Percentiles rank a stretch among this genome's conserved stretches.
Evolutionary conservation across 2,113 vertebrate genomes (phyloP).

Genomic region (Eublepharis macularius): DNA sequence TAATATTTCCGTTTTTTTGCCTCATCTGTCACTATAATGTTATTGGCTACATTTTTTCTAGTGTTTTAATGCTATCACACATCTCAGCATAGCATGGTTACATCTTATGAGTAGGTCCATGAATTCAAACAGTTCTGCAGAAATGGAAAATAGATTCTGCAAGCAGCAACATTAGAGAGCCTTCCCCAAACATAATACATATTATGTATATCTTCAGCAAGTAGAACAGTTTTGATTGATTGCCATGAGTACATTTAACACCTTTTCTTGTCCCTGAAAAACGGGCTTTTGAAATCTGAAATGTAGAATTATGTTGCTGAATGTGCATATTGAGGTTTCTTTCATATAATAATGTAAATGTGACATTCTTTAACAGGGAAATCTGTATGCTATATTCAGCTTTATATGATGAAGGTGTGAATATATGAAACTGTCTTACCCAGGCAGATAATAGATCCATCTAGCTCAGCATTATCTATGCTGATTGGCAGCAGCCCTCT

Average conservation of each 20-base stretch:
- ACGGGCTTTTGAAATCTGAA: background rate
- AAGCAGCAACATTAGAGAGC: background rate
- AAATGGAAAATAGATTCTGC: background rate
- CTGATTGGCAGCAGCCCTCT: no score
- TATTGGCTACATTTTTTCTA: slow-evolving; percentile 2
- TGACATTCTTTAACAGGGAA: background rate
- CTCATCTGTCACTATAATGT: background rate
- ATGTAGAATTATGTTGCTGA: background rate
- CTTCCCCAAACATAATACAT: background rate
- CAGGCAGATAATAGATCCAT: no score
- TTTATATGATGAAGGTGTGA: background rate
- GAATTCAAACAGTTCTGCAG: background rate
- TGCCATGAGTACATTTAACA: background rate
- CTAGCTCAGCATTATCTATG: no score
- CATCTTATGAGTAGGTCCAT: background rate
- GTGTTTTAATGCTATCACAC: background rate
- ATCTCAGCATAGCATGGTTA: background rate
- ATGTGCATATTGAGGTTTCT: background rate
- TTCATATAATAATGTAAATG: background rate
- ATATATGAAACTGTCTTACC: no score
- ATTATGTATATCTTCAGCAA: background rate
- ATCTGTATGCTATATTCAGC: background rate
- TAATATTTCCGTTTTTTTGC: background rate
- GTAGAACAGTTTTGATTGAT: background rate
- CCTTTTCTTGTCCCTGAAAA: background rate